A percentile compares a stretch with the other conserved stretches of the same genome.
phyloP scores from a whole-genome alignment of 2,113 vertebrate genomes.

The Calonectris borealis region DNA sequence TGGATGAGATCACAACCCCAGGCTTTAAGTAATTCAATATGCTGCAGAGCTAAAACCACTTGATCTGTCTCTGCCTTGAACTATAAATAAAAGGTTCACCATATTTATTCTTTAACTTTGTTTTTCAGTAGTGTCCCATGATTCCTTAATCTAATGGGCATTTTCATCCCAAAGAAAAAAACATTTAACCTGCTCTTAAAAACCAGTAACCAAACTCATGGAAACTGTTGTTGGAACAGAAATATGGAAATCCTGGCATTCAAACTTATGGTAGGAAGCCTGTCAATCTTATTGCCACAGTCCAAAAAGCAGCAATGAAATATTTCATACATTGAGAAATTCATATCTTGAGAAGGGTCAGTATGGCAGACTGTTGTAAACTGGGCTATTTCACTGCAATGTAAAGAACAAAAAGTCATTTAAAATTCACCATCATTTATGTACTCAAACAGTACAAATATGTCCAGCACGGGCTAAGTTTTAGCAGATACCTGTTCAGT shows the following conservation, averaged over 20 bases:
- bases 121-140: background rate
- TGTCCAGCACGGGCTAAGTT: background rate
- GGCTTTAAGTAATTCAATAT: slow-evolving; percentile 38
- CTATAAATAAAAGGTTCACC: background rate
- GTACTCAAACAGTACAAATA: background rate
- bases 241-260: background rate
- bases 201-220: background rate
- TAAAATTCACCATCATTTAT: background rate
- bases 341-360: background rate
- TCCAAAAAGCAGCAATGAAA: background rate
- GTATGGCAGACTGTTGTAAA: background rate
- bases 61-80: background rate
- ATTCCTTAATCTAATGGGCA: background rate
- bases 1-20: slow-evolving; percentile 12
- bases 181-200: background rate
- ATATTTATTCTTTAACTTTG: background rate
- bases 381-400: background rate
- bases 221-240: background rate
- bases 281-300: background rate
- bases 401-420: background rate
- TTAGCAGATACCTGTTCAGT: background rate
- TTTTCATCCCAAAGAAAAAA: background rate
- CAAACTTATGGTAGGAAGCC: background rate
- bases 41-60: background rate
- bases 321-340: background rate